phyloP scores from a whole-genome alignment of 2,113 vertebrate genomes.

The Rostratula benghalensis region DNA sequence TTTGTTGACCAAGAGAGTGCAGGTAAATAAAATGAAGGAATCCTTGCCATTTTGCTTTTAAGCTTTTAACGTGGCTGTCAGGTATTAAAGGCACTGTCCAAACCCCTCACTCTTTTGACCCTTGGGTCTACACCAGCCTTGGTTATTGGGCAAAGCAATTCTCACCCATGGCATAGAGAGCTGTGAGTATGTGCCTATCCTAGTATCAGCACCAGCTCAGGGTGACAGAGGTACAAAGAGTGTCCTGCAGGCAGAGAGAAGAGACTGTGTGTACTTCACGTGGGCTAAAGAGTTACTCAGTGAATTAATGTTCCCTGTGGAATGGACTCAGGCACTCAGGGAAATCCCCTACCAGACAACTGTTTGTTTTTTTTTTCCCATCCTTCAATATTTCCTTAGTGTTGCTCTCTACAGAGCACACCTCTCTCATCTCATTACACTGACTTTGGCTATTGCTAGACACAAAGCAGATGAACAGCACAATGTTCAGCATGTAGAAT shows the following conservation, averaged over 20 bases:
- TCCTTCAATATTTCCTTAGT: neutral
- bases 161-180: neutral
- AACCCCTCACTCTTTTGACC: neutral
- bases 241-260: neutral
- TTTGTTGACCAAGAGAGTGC: neutral
- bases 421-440: neutral
- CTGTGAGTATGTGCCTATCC: neutral
- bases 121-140: neutral
- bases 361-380: too few relatives aligned
- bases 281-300: neutral
- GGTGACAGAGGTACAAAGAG: neutral
- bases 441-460: neutral
- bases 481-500: neutral
- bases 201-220: neutral
- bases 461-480: neutral
- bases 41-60: neutral
- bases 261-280: neutral
- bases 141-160: rapidly evolving
- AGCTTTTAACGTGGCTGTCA: neutral
- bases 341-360: neutral
- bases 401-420: neutral
- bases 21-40: neutral
- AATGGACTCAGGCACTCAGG: neutral
- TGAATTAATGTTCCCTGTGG: neutral
- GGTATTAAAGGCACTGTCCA: neutral